Percentiles rank a stretch among this genome's conserved stretches.
phyloP scores from a whole-genome alignment of 2,113 vertebrate genomes.

The Nothobranchius kuhntae region DNA sequence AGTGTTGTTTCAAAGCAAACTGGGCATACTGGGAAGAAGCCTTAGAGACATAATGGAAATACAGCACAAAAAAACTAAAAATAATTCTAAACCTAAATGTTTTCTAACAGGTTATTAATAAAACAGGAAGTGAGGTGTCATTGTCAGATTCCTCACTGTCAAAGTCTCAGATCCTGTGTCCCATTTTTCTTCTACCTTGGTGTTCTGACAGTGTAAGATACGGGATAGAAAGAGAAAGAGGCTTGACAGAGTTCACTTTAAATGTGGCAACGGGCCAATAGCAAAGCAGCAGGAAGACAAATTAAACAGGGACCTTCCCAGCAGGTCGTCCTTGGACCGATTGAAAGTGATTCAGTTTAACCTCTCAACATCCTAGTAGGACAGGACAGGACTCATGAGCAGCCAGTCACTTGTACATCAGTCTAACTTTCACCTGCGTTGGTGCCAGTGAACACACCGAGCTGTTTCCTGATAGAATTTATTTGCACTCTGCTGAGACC shows the following conservation, averaged over 20 bases:
- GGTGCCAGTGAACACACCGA: constrained; percentile 23
- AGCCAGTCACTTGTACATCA: constrained; percentile 12
- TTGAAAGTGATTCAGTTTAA: constrained; percentile 58
- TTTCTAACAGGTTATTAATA: constrained; percentile 5
- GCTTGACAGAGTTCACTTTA: constrained; percentile 54
- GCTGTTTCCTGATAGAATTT: constrained; percentile 27
- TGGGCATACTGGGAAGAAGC: too few species aligned
- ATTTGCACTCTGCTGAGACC: constrained; percentile 28
- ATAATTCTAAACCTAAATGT: too few species aligned
- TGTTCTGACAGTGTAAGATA: constrained; percentile 25
- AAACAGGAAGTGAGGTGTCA: constrained; percentile 8
- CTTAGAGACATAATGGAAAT: too few species aligned
- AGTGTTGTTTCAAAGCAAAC: too few species aligned
- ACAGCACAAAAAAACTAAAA: too few species aligned
- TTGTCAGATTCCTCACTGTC: constrained; percentile 43
- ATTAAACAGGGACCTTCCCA: constrained; percentile 68
- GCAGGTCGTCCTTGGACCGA: constrained; percentile 66
- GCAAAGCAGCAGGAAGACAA: constrained; percentile 57
- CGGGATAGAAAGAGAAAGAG: constrained; percentile 28
- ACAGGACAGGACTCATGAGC: constrained; percentile 35
- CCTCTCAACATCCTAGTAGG: constrained; percentile 61
- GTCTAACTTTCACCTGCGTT: constrained; percentile 36
- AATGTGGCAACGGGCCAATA: constrained; percentile 63
- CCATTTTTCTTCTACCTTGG: constrained; percentile 28
- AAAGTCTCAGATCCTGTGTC: constrained; percentile 37